phyloP scores from a whole-genome alignment of 2,888 invertebrate species.

The Biston stratarius region DNA sequence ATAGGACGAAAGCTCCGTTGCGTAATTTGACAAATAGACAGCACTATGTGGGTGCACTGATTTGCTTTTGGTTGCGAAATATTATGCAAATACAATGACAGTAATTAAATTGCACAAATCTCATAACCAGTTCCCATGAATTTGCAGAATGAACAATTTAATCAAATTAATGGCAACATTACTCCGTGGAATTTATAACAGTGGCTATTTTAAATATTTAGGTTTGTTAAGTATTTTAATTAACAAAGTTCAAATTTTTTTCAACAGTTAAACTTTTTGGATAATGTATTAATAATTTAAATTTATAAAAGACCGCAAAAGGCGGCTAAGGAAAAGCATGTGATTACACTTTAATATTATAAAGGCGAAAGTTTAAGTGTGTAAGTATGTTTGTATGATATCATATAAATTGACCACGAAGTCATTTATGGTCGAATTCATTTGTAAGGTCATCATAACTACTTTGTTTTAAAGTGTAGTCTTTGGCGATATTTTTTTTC shows the following conservation, averaged over 20 bases:
- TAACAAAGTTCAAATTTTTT: neutral
- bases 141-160: slow-evolving; percentile 28
- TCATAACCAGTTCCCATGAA: slow-evolving; percentile 32
- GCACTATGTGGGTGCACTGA: slow-evolving; percentile 37
- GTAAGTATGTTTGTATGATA: too few relatives aligned
- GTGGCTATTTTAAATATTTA: neutral
- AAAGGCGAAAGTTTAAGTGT: too few relatives aligned
- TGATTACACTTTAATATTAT: too few relatives aligned
- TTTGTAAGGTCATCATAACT: too few relatives aligned
- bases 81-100: slow-evolving; percentile 35
- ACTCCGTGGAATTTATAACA: neutral
- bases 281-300: too few relatives aligned
- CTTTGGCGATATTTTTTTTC: too few relatives aligned
- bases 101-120: slow-evolving; percentile 42
- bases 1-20: neutral
- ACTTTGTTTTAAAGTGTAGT: too few relatives aligned
- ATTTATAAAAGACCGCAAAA: too few relatives aligned
- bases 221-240: neutral
- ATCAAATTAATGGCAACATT: slow-evolving; percentile 12
- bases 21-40: slow-evolving; percentile 19
- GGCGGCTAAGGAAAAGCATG: too few relatives aligned
- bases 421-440: too few relatives aligned
- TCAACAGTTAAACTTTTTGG: neutral
- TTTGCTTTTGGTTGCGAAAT: slow-evolving; percentile 32
- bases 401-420: too few relatives aligned